Conservation (phyloP, 1,140 invertebrate genomes). For the Drosophila lacertosa region DNA sequence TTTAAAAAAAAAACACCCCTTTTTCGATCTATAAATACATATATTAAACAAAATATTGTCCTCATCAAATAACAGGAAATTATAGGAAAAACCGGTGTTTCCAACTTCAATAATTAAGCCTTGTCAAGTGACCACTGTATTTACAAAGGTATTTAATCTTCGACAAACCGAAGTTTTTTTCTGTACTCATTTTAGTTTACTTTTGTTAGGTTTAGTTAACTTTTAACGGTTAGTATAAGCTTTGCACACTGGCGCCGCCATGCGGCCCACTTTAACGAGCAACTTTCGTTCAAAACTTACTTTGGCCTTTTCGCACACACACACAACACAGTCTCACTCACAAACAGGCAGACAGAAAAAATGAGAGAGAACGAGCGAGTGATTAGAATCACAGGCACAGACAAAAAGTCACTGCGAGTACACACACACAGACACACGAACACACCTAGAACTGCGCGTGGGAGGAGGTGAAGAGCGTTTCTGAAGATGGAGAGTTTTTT, state of each 20-base stretch:
- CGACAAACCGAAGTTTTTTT: neutral
- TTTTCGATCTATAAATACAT: no score
- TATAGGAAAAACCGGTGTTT: no score
- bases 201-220: constrained; percentile 17
- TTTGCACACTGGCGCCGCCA: constrained; percentile 57
- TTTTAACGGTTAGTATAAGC: constrained; percentile 31
- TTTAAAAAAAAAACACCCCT: no score
- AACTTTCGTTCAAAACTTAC: constrained; percentile 34
- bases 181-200: neutral
- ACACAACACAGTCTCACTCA: neutral
- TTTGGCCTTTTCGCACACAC: constrained; percentile 13
- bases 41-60: no score
- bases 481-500: constrained; percentile 27
- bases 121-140: neutral
- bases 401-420: constrained; percentile 1
- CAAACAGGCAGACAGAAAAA: constrained; percentile 2
- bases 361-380: neutral
- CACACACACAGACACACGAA: constrained; percentile 10
- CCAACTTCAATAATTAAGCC: no score
- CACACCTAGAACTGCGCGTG: constrained; percentile 37
- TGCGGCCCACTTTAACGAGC: constrained; percentile 42
- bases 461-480: neutral
- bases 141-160: constrained; percentile 2
- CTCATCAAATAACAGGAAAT: no score
- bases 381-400: constrained; percentile 24